Conservation (phyloP, 2,888 invertebrate species). For the Nesidiocoris tenuis region DNA sequence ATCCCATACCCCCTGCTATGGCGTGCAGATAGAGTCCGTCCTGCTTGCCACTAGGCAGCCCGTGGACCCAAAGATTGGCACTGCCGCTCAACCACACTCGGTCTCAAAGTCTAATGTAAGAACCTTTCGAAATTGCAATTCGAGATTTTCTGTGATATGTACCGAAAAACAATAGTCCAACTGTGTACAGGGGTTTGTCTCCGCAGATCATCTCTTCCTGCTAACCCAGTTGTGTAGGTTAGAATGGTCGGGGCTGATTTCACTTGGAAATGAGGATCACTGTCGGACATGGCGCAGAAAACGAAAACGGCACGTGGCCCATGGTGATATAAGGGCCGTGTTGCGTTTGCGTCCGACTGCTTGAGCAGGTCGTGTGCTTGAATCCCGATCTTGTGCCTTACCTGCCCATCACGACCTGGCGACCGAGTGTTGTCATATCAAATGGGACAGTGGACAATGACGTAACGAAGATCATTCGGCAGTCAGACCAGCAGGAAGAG, state of each 20-base stretch:
- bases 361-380: background rate
- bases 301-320: background rate
- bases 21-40: no score
- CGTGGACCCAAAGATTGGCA: no score
- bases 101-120: no score
- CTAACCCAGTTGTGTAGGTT: constrained; percentile 16
- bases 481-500: background rate
- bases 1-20: no score
- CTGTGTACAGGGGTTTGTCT: no score
- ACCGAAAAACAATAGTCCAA: no score
- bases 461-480: constrained; percentile 1
- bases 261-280: constrained; percentile 34
- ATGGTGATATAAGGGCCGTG: constrained; percentile 31
- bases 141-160: no score
- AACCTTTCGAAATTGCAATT: no score
- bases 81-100: no score
- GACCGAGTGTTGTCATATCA: constrained; percentile 15
- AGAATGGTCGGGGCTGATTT: constrained; percentile 27
- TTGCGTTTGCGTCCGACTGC: constrained; percentile 10
- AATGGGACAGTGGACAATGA: background rate
- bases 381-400: constrained; percentile 1
- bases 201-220: constrained; percentile 31
- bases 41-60: no score
- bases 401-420: constrained; percentile 24
- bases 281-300: constrained; percentile 25